Base-by-base conservation (phyloP, 2,888 invertebrate species). In the Philhelius pedissequus region DNA sequence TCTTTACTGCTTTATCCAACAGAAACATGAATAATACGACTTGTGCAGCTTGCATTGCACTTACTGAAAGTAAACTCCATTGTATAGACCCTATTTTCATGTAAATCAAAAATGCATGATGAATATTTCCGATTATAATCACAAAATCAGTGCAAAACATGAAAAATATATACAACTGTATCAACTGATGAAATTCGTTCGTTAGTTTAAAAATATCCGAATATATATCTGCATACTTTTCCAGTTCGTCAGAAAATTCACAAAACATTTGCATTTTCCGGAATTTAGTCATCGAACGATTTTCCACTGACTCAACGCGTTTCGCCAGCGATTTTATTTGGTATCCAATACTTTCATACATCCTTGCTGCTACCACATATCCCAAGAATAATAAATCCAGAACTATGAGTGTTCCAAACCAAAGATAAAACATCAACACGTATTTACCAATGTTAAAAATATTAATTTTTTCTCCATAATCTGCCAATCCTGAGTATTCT, bases 141-240 rank as follows among this genome's bases (percentile, higher is more conserved):
- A 88, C 86, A 7, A 90, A 88, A 56, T 89, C 88, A n/a, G 89
- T 87, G 60, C 89, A 89, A n/a, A 90, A 87, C 32, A 88, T 89
- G 70, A 89, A 89, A 1, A 90, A 40, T 0, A 90, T 89, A 38
- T 89, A 89, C 86, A 88, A 88, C 11, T 89, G 89, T 13, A 89
- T 86, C 27, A 89, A 88, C 8, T 52, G 11, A 1, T 87, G 76
- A 66, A 90, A 90, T 0, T 78, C 54, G 6, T 82, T 75, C 0
- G 88, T 89, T 0, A 89, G 18, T 0, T 66, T 79, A 27, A 88
- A 90, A 3, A 90, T 74, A 11, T 87, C 86, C 6, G 86, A 79
- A 30, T 90, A 90, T 43, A 89, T 87, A 3, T 40, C 3, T 43
- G 86, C 87, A 18, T 87, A 87, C 0, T 86, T 75, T 18, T 90